Evolutionary conservation across 2,113 vertebrate genomes (phyloP).

Genomic region (Phodopus roborovskii): DNA sequence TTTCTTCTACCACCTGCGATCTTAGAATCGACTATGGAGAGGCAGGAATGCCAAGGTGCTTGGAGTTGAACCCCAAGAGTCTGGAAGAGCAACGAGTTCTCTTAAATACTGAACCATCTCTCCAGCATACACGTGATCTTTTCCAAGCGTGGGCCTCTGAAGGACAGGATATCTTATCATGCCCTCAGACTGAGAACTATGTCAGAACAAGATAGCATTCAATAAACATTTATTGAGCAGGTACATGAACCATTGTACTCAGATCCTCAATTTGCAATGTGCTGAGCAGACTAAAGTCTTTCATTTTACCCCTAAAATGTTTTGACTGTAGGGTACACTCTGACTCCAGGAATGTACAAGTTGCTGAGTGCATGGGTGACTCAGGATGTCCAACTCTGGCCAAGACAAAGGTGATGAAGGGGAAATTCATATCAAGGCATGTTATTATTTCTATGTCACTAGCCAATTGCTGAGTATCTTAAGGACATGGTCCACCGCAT

Average conservation of each 20-base stretch:
- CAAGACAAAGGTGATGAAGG: not conserved
- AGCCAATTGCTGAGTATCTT: no score
- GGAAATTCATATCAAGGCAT: no score
- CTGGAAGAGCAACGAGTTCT: not conserved
- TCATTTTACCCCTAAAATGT: no score
- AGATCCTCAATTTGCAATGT: not conserved
- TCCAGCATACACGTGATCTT: not conserved
- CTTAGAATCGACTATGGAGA: not conserved
- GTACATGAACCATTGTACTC: fast-evolving
- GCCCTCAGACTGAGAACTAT: not conserved
- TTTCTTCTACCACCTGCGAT: not conserved
- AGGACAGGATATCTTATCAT: no score
- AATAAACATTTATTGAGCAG: not conserved
- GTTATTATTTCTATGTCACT: not conserved
- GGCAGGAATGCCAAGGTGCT: not conserved
- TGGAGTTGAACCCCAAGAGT: not conserved
- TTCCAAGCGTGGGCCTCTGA: not conserved
- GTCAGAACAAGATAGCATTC: not conserved
- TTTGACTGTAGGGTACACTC: not conserved
- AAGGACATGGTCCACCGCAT: not conserved
- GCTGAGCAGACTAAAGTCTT: not conserved
- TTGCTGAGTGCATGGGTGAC: fast-evolving
- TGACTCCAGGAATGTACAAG: not conserved
- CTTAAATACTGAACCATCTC: not conserved
- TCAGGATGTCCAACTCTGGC: fast-evolving